Percentiles rank a stretch among this genome's conserved stretches.
phyloP scores from a whole-genome alignment of 2,797 vertebrate genomes.

The Hirundo rustica region DNA sequence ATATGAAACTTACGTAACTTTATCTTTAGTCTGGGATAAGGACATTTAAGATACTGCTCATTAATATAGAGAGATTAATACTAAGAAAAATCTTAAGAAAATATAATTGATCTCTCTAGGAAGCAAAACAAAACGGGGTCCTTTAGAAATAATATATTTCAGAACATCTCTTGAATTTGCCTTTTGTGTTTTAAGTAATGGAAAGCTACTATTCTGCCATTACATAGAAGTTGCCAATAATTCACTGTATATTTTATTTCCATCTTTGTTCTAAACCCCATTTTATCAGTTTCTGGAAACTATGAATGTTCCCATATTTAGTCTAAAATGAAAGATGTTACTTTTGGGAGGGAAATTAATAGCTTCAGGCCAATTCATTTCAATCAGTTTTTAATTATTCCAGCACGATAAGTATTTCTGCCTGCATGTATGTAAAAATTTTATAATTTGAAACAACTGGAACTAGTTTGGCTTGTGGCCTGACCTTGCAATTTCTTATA shows the following conservation, averaged over 20 bases:
- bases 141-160: not conserved
- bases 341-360: constrained; percentile 7
- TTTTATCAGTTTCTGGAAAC: constrained; percentile 38
- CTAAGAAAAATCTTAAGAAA: not conserved
- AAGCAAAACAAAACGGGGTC: not conserved
- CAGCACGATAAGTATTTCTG: constrained; percentile 19
- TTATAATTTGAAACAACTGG: constrained; percentile 59
- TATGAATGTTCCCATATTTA: constrained; percentile 37
- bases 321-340: constrained; percentile 44
- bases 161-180: not conserved
- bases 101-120: not conserved
- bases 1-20: not conserved
- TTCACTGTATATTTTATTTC: constrained; percentile 18
- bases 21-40: not conserved
- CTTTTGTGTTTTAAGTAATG: not conserved
- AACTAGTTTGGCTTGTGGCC: constrained; percentile 33
- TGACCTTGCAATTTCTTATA: constrained; percentile 16
- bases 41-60: not conserved
- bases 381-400: constrained; percentile 53
- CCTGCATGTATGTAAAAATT: not conserved
- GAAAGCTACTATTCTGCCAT: not conserved
- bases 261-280: not conserved
- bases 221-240: not conserved
- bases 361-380: constrained; percentile 28
- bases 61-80: not conserved